A percentile compares a stretch with the other conserved stretches of the same genome.
phyloP scores from a whole-genome alignment of 2,797 vertebrate genomes.

The Sebastes jordani region DNA sequence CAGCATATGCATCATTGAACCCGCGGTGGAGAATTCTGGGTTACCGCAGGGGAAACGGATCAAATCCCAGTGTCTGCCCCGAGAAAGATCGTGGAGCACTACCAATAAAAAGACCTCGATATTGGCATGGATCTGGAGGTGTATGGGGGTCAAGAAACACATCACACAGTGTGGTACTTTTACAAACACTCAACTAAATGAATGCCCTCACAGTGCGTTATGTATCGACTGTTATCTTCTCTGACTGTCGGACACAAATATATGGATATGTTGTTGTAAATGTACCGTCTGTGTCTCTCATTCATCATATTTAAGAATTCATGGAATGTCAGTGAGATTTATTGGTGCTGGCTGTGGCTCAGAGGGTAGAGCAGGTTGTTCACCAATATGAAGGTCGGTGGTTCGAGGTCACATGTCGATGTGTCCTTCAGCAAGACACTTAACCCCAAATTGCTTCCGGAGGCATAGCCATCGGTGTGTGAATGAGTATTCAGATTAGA shows the following conservation, averaged over 20 bases:
- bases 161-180: slow-evolving; percentile 88
- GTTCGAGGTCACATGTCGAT: no score
- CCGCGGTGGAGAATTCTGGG: slow-evolving; percentile 89
- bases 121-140: slow-evolving; percentile 85
- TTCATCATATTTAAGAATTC: slow-evolving; percentile 82
- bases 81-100: slow-evolving; percentile 86
- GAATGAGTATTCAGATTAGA: no score
- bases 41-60: slow-evolving; percentile 89
- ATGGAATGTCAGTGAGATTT: slow-evolving; percentile 84
- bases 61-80: slow-evolving; percentile 86
- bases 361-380: no score
- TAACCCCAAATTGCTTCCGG: no score
- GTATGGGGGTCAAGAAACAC: slow-evolving; percentile 86
- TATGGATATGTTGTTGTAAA: background rate
- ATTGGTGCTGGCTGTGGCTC: no score
- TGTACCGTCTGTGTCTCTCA: background rate
- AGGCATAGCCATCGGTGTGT: no score
- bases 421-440: no score
- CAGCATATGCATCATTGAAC: slow-evolving; percentile 89
- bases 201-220: background rate
- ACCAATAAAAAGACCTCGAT: slow-evolving; percentile 87
- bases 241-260: background rate
- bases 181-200: slow-evolving; percentile 71
- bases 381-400: no score
- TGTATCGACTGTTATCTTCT: background rate